Percentiles rank a stretch among this genome's conserved stretches.
phyloP scores from a whole-genome alignment of 1,140 invertebrate genomes.

The Agrypnia vestita region DNA sequence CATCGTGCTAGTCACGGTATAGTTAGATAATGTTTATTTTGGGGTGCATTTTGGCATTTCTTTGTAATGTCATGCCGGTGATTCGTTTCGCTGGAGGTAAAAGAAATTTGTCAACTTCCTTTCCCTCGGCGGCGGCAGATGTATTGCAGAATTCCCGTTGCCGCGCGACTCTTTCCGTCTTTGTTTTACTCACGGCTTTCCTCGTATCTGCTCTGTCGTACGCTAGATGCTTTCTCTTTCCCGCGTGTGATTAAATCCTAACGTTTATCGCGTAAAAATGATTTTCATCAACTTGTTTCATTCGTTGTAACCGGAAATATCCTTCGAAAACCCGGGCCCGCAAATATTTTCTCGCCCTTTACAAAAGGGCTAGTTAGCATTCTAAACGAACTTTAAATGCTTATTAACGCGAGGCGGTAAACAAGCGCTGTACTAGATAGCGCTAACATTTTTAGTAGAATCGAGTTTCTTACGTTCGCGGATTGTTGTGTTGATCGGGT shows the following conservation, averaged over 20 bases:
- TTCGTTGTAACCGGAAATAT: slow-evolving; percentile 32
- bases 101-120: slow-evolving; percentile 41
- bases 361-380: not conserved
- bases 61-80: slow-evolving; percentile 3
- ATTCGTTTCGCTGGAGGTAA: slow-evolving; percentile 12
- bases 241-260: slow-evolving; percentile 40
- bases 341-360: not conserved
- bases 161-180: slow-evolving; percentile 42
- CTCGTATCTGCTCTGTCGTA: slow-evolving; percentile 2
- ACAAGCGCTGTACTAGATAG: slow-evolving; percentile 1
- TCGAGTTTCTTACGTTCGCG: slow-evolving; percentile 11
- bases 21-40: slow-evolving; percentile 22
- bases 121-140: slow-evolving; percentile 50
- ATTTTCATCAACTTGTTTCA: slow-evolving; percentile 20
- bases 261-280: slow-evolving; percentile 45
- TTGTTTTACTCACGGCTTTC: slow-evolving; percentile 33
- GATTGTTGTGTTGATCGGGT: slow-evolving; percentile 36
- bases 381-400: not conserved
- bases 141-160: slow-evolving; percentile 37
- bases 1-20: not conserved
- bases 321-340: slow-evolving; percentile 3
- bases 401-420: not conserved
- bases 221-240: slow-evolving; percentile 37
- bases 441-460: not conserved
- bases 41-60: slow-evolving; percentile 15